Evolutionary conservation across 2,888 invertebrate genomes (phyloP), one percentile per base, ranked within the genome.

Genomic region (Buathra laborator): DNA sequence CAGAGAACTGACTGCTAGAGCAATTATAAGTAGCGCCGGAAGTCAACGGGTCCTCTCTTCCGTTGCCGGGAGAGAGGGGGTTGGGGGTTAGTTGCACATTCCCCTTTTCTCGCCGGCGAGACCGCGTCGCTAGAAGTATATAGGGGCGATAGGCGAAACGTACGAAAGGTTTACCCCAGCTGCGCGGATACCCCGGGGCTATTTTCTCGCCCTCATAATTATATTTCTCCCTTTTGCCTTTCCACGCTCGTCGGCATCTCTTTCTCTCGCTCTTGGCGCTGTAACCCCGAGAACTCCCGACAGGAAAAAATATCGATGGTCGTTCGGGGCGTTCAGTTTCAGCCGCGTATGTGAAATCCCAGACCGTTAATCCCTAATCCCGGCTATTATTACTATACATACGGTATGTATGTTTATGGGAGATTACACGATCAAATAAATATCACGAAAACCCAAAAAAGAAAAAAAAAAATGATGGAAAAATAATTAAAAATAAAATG

Each of bases 161-260:
- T 83, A 85, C 74, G 71, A 75, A 76, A 84, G 59, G 66, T 70
- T 84, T 81, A 83, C 81, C 70, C 74, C 80, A 53, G 14, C 59
- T 53, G 62, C 78, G 16, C 78, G 16, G 67, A 77, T 88, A 87
- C 89, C 91, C 90, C 78, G 80, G 85, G 90, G 91, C 89, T 90
- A 91, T 92, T 92, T 92, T 92, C 90, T 92, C 92, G 90, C 92
- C 92, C 89, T 88, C 89, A 88, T 91, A 92, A 92, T 92, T 92
- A 92, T 92, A 91, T 92, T 92, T 91, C 89, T 88, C 89, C 91
- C 90, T 89, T 89, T 84, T 81, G 66, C 80, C 29, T 70, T 79
- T 81, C 76, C 76, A 67, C 82, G 83, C 76, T 70, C 74, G 62
- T 67, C 19, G 64, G 43, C 66, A 43, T 64, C 46, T 66, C 75